phyloP scores from a whole-genome alignment of 1,140 invertebrate genomes.

The Papilio helenus region DNA sequence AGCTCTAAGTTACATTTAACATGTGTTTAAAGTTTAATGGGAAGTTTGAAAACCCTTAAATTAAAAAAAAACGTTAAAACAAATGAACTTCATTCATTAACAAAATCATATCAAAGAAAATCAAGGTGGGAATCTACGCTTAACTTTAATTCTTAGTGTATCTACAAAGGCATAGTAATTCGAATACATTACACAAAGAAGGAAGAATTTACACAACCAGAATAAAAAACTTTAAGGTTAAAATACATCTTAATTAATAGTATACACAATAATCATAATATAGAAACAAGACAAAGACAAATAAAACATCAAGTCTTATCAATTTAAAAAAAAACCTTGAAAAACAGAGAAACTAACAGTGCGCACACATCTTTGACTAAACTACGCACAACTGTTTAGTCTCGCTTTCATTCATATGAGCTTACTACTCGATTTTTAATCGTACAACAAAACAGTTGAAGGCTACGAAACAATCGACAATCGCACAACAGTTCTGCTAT shows the following conservation, averaged over 20 bases:
- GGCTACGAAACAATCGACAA: too few species aligned
- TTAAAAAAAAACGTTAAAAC: too few species aligned
- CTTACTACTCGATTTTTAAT: too few species aligned
- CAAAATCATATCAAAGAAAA: background rate
- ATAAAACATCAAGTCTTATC: background rate
- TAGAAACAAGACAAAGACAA: constrained; percentile 11
- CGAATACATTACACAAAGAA: constrained; percentile 20
- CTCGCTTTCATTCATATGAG: too few species aligned
- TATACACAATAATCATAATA: background rate
- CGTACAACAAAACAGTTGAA: too few species aligned
- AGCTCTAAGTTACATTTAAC: too few species aligned
- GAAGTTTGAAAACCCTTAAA: too few species aligned
- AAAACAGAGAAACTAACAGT: background rate
- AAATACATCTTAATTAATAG: constrained; percentile 21
- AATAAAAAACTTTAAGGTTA: constrained; percentile 18
- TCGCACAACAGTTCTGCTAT: too few species aligned
- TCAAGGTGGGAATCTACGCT: background rate
- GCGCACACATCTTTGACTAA: too few species aligned
- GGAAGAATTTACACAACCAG: constrained; percentile 36
- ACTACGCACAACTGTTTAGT: too few species aligned
- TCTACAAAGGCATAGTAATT: constrained; percentile 29
- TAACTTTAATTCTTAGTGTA: background rate
- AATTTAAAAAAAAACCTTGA: background rate
- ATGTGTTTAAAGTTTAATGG: too few species aligned
- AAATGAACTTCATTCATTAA: too few species aligned